phyloP scores from a whole-genome alignment of 2,113 vertebrate species.

The Rhinolophus ferrumequinum region DNA sequence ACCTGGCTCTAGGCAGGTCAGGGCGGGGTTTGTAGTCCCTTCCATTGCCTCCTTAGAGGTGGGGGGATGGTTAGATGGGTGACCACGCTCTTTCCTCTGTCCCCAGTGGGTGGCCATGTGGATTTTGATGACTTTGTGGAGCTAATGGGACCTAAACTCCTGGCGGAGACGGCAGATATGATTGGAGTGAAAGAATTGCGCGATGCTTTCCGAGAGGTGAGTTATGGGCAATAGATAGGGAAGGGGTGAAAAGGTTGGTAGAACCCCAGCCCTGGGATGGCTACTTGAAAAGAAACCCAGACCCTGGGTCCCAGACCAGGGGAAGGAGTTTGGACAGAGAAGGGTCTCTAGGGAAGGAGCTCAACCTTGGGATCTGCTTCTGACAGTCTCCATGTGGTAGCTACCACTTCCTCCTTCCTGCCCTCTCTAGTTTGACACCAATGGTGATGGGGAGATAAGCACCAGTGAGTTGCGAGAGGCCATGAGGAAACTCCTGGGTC shows the following conservation, averaged over 20 bases:
- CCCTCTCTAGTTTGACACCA: conserved; percentile 94
- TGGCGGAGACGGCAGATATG: conserved; percentile 99
- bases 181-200: conserved; percentile 98
- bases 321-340: conserved; percentile 30
- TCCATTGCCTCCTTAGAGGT: neutral
- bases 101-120: conserved; percentile 96
- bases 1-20: neutral
- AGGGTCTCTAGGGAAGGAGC: conserved; percentile 12
- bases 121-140: conserved; percentile 99
- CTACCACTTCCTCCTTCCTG: neutral
- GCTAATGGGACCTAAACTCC: conserved; percentile 98
- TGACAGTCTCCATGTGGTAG: neutral
- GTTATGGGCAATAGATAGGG: neutral
- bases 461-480: conserved; percentile 96
- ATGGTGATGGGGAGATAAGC: conserved; percentile 97
- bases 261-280: neutral
- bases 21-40: rapidly evolving
- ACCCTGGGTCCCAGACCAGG: neutral
- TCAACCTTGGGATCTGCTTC: neutral
- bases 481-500: conserved; percentile 97
- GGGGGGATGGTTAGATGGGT: neutral
- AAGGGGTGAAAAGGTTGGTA: rapidly evolving
- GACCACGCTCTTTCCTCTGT: conserved; percentile 65
- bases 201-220: conserved; percentile 98
- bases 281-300: neutral